Percentiles rank a stretch among this genome's conserved stretches.
phyloP scores from a whole-genome alignment of 2,797 vertebrate genomes.

The Acomys russatus region DNA sequence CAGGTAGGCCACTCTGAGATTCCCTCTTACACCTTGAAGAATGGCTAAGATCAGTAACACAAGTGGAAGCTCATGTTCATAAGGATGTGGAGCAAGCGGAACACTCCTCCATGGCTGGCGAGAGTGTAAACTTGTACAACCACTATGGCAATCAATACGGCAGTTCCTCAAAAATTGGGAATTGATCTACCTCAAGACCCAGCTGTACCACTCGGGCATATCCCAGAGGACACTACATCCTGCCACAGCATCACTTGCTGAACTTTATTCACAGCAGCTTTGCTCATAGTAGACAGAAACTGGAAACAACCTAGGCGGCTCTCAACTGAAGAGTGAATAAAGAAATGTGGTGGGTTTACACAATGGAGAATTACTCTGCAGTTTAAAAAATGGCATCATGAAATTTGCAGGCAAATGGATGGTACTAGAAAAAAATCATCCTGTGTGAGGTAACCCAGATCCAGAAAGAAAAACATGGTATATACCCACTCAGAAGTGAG shows the following conservation, averaged over 20 bases:
- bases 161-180: background rate
- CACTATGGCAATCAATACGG: background rate
- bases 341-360: background rate
- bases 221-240: background rate
- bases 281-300: background rate
- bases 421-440: background rate
- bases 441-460: background rate
- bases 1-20: background rate
- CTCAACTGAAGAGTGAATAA: background rate
- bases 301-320: background rate
- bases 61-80: background rate
- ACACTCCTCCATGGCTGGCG: background rate
- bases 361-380: background rate
- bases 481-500: background rate
- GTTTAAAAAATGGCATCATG: background rate
- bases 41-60: background rate
- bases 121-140: background rate
- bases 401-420: background rate
- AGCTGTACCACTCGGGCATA: background rate
- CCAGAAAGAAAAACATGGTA: background rate
- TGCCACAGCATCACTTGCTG: background rate
- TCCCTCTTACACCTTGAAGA: background rate
- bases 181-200: background rate
- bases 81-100: background rate
- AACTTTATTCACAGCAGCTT: background rate